Evolutionary conservation across 2,113 vertebrate genomes (phyloP), one percentile per base, ranked within the genome.

Genomic region (Syngnathus scovelli): DNA sequence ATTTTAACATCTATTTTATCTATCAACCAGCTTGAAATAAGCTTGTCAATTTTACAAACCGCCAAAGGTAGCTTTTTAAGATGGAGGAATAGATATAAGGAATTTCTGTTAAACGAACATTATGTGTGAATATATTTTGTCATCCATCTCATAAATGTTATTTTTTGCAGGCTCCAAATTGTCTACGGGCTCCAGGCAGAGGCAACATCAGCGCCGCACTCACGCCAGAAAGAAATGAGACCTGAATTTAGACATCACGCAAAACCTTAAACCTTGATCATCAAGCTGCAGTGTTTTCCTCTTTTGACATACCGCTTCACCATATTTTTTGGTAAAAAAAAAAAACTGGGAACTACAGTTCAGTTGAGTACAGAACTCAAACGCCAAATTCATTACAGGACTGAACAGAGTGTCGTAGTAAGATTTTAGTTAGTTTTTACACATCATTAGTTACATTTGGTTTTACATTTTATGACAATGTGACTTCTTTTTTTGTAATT

Each of bases 91-190:
- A 51, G 7, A 8, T 8, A 2, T 51, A n/a, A 51, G n/a, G 19
- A 51, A 51, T n/a, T n/a, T 49, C 48, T 9, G 54, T 55, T 12
- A 27, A 55, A 23, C 3, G 13, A 7, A 7, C 6, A 2, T 36
- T 36, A 15, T n/a, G 36, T 37, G n/a, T 18, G 58, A 19, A 18
- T 19, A 11, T 19, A 19, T 38, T 9, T 2, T 5, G 16, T 61
- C 36, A 19, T 36, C 13, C 27, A 13, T 58, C 16, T 43, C 11
- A 58, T 15, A 15, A 5, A 18, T 37, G 49, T 8, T 9, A 36
- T 21, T 54, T 74, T 2, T 79, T 72, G 70, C 76, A 89, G 89
- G 87, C n/a, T 61, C 78, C 51, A 89, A 82, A 79, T 59, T 85
- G 6, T 77, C 84, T 18, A 11, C 81, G 0, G 75, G 77, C 70